Base-by-base conservation (phyloP, 2,113 vertebrate genomes). In the Pheucticus melanocephalus region DNA sequence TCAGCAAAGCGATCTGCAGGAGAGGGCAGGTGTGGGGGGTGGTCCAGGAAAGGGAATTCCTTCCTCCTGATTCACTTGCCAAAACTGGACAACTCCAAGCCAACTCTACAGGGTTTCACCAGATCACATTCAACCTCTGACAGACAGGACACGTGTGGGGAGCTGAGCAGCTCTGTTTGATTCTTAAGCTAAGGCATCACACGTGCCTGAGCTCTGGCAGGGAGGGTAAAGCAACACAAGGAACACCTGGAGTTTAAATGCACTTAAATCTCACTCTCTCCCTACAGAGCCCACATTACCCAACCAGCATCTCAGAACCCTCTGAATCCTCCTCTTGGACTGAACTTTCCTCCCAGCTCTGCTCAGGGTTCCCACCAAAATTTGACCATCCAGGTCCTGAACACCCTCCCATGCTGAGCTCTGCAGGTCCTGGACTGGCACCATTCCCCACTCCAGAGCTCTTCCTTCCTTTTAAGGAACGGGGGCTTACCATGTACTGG, bases 1-100 rank as follows among this genome's bases (percentile, higher is more conserved):
- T 99, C 94, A 99, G 97, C 79, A 99, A 96, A 40, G 99, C 99
- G 10, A 99, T 99, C 99, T 99, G 97, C 92, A 88, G 97, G 85
- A 59, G 93, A 84, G 68, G 22, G 11, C 25, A 42, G 53, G 13
- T 0, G 0, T 68, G 59, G 6, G 40, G 31, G 33, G 18, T 4
- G 45, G 2, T 17, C 17, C 40, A 23, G 39, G 39, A 51, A 63
- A 68, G 35, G 35, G 8, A 37, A 11, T 25, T 25, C 51, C 25
- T 80, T 65, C 45, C 33, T 69, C 33, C 40, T n/a, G 20, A 44
- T 33, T 72, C 42, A 8, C 8, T 39, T 48, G 28, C 39, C 12
- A 10, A 5, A 73, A 23, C 17, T 15, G n/a, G 54, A 31, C 28
- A 45, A 4, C 23, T 23, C 51, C 7, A 25, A 61, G 30, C n/a